Percentiles rank a stretch among this genome's conserved stretches.
These are phyloP conservation scores for Noctua janthe DNA, from an alignment of 2,888 invertebrate genomes.

Conservation along the genomic window DNA sequence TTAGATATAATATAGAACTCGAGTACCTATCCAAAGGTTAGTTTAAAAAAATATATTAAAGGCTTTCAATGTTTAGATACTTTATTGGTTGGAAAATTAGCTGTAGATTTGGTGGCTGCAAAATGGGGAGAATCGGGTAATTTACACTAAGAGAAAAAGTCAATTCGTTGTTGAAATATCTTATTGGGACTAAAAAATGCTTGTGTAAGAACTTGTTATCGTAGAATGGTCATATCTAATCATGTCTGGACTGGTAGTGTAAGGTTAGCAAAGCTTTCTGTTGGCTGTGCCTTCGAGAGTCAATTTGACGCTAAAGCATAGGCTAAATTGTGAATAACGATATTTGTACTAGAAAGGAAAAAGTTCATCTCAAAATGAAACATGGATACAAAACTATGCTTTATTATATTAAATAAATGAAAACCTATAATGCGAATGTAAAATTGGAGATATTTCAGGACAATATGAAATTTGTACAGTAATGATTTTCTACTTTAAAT, in stretches of 20 bases:
- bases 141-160: conserved; percentile 35
- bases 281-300: conserved; percentile 72
- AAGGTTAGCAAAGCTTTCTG: conserved; percentile 62
- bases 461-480: conserved; percentile 5
- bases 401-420: conserved; percentile 11
- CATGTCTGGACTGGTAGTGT: conserved; percentile 56
- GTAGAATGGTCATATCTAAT: conserved; percentile 28
- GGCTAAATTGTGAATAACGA: conserved; percentile 43
- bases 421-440: conserved; percentile 16
- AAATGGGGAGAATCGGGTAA: conserved; percentile 22
- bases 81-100: conserved; percentile 30
- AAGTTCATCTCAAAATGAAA: conserved; percentile 24
- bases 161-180: conserved; percentile 53
- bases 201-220: conserved; percentile 23
- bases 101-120: conserved; percentile 32
- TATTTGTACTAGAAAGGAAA: conserved; percentile 10
- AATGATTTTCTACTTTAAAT: neutral
- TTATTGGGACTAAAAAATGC: conserved; percentile 30
- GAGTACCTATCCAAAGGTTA: conserved; percentile 58
- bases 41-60: conserved; percentile 23
- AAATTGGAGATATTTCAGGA: conserved; percentile 6
- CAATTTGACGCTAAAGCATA: conserved; percentile 70
- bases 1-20: conserved; percentile 27
- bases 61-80: conserved; percentile 61
- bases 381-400: conserved; percentile 32